A percentile compares a stretch with the other conserved stretches of the same genome.
These are phyloP conservation scores for Chelonus formosanus DNA, from an alignment of 2,888 invertebrate species.

Conservation along the genomic window DNA sequence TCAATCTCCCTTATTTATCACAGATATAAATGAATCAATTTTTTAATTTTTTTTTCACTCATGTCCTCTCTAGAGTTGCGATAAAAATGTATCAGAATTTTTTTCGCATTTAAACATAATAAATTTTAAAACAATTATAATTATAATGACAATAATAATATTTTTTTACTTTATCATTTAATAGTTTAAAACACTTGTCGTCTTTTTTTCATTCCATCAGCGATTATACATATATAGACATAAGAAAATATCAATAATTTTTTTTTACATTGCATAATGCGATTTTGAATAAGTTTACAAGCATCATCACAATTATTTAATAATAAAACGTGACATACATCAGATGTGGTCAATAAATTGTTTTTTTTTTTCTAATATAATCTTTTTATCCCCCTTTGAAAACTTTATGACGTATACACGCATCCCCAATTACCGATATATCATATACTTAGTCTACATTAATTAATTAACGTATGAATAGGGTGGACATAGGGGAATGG, in stretches of 20 bases:
- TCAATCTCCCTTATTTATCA: conserved; percentile 52
- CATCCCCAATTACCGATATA: conserved; percentile 20
- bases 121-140: too few relatives aligned
- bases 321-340: neutral
- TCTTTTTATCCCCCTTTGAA: neutral
- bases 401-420: conserved; percentile 3
- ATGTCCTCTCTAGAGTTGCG: too few relatives aligned
- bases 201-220: too few relatives aligned
- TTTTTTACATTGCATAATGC: conserved; percentile 32
- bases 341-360: too few relatives aligned
- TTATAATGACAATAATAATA: too few relatives aligned
- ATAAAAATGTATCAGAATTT: too few relatives aligned
- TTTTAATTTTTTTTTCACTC: conserved; percentile 25
- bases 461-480: conserved; percentile 23
- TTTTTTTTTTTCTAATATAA: neutral
- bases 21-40: conserved; percentile 64
- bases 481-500: conserved; percentile 14
- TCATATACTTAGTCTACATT: conserved; percentile 22
- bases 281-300: neutral
- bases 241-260: conserved; percentile 26
- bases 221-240: neutral
- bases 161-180: too few relatives aligned
- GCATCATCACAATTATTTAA: neutral
- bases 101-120: too few relatives aligned
- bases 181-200: too few relatives aligned